A percentile compares a stretch with the other conserved stretches of the same genome.
Conservation (phyloP, 2,888 invertebrate species). For the Sisyra nigra region DNA sequence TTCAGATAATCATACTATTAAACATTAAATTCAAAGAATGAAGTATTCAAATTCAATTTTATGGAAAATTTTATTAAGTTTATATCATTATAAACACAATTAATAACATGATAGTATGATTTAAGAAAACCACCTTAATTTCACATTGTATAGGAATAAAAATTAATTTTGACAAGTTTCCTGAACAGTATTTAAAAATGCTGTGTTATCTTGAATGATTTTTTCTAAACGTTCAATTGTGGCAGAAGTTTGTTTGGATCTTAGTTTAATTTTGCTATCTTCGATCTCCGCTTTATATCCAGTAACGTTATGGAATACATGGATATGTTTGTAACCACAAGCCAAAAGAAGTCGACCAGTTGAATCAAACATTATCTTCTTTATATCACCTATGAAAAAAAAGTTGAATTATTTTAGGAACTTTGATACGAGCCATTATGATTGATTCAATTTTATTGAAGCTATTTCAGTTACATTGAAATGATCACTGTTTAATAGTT, state of each 20-base stretch:
- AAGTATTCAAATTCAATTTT: no score
- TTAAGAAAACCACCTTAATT: no score
- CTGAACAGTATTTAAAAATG: conserved; percentile 19
- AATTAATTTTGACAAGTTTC: not conserved
- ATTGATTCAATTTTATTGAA: no score
- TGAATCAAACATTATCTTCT: conserved; percentile 55
- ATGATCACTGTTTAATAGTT: no score
- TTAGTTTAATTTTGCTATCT: conserved; percentile 32
- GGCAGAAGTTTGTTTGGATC: conserved; percentile 47
- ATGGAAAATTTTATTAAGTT: no score
- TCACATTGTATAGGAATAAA: not conserved
- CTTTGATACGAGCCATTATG: no score
- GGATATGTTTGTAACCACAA: conserved; percentile 58
- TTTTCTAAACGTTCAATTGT: conserved; percentile 59
- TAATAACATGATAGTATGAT: no score
- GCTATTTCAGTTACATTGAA: no score
- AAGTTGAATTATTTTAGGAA: no score
- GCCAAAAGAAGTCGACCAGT: conserved; percentile 55
- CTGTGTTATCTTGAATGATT: conserved; percentile 44
- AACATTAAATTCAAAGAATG: no score
- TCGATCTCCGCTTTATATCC: conserved; percentile 37
- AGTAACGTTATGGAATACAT: conserved; percentile 65
- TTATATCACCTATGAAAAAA: conserved; percentile 43
- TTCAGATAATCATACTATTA: no score
- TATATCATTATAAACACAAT: no score